Base-by-base conservation (phyloP, 1,140 invertebrate species). In the Drosophila mayri region DNA sequence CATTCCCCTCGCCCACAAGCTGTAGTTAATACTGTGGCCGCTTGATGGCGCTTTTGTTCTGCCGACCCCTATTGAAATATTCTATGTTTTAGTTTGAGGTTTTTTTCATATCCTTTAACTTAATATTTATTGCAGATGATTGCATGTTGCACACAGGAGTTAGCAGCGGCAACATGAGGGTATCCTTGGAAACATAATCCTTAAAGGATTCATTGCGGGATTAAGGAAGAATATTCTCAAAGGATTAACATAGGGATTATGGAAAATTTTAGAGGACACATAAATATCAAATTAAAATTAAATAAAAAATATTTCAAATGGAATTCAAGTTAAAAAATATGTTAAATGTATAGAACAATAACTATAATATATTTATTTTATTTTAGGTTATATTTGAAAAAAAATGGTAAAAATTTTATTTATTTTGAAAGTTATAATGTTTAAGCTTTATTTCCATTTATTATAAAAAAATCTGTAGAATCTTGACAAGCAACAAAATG, bases 121-220 rank as follows among this genome's bases (percentile, higher is more conserved):
- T 76, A 38, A 76, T 79, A 79, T 76, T 83, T 83, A 79, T 76
- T 83, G 71, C 65, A 76, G 57, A 71, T 75, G 57, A 83, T 57
- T 83, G 80, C 75, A 65, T 76, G 57, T 63, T 62, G 44, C 50
- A 37, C 43, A 43, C 20, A 66, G 49, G 32, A 28, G 30, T 37
- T 22, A 59, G 16, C 30, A 62, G 47, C 11, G 20, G 12, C 22
- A 54, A 12, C 18, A 57, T n/a, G 18, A 35, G 30, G 5, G 28
- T 32, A 43, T 59, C 32, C 44, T 57, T 18, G 30, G 20, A 4
- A 44, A 70, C 12, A 44, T 16, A 52, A 18, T 43, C 4, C 9
- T 6, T 5, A 43, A 20, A 11, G 10, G 1, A 18, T 20, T 43
- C 4, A 43, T 20, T 11, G 0, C 11, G n/a, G 9, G 0, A 18